Evolutionary conservation across 2,888 invertebrate genomes (phyloP).

Genomic region (Melikaiella ostensackeni): DNA sequence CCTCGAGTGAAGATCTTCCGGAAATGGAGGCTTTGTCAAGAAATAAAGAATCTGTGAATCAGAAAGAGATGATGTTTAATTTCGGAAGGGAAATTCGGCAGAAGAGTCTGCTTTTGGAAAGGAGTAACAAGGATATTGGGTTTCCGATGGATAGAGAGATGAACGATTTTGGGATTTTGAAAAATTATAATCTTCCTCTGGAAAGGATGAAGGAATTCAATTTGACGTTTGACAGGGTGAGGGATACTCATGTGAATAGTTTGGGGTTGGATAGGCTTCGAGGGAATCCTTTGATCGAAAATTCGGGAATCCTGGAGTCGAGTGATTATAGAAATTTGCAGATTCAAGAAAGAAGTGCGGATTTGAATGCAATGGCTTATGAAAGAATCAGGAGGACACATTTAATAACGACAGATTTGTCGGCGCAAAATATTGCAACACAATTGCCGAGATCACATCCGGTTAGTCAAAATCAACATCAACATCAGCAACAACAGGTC

Average conservation of each 20-base stretch:
- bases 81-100: constrained; percentile 59
- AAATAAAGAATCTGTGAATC: constrained; percentile 57
- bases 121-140: constrained; percentile 62
- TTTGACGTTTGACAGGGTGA: constrained; percentile 63
- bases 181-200: constrained; percentile 61
- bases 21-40: constrained; percentile 58
- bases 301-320: constrained; percentile 60
- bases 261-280: constrained; percentile 64
- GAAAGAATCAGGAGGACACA: constrained; percentile 69
- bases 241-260: constrained; percentile 61
- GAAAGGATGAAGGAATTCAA: constrained; percentile 69
- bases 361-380: constrained; percentile 66
- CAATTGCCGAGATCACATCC: constrained; percentile 65
- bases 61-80: constrained; percentile 65
- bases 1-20: constrained; percentile 58
- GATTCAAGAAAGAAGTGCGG: constrained; percentile 63
- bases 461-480: constrained; percentile 60
- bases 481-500: constrained; percentile 76
- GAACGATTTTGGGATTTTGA: constrained; percentile 66
- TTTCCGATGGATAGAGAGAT: constrained; percentile 63
- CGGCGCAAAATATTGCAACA: constrained; percentile 55
- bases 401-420: constrained; percentile 53
- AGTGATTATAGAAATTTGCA: constrained; percentile 64
- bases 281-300: constrained; percentile 62
- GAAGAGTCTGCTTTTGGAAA: constrained; percentile 57